phyloP scores from a whole-genome alignment of 1,140 invertebrate genomes.

The Laupala kohalensis region DNA sequence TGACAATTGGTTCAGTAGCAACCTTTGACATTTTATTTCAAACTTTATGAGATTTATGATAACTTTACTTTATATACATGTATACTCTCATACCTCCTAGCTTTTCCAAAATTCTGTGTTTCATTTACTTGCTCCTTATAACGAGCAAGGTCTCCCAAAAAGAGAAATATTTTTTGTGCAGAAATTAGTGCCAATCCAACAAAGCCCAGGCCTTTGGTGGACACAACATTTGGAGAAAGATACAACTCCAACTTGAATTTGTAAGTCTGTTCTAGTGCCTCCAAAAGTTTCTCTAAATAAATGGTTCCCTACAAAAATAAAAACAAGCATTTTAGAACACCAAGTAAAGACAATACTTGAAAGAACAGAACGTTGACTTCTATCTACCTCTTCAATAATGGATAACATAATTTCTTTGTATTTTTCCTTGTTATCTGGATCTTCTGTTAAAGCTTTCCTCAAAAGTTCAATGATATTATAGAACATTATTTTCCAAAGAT shows the following conservation, averaged over 20 bases:
- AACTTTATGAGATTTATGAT: too few species aligned
- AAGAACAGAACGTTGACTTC: slow-evolving; percentile 1
- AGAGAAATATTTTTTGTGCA: slow-evolving; percentile 76
- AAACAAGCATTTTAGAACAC: too few species aligned
- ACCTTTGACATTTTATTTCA: too few species aligned
- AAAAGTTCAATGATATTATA: slow-evolving; percentile 81
- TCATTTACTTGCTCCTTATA: slow-evolving; percentile 78
- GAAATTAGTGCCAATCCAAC: slow-evolving; percentile 66
- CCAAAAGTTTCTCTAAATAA: slow-evolving; percentile 65
- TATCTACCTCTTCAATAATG: slow-evolving; percentile 55
- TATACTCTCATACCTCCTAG: slow-evolving; percentile 46
- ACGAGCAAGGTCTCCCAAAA: slow-evolving; percentile 77
- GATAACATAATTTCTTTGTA: slow-evolving; percentile 52
- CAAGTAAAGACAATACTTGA: too few species aligned
- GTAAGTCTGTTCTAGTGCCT: slow-evolving; percentile 56
- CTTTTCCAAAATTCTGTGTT: slow-evolving; percentile 71
- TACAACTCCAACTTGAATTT: slow-evolving; percentile 57
- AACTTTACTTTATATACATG: neutral
- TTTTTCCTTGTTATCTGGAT: slow-evolving; percentile 37
- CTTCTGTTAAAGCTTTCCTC: slow-evolving; percentile 44
- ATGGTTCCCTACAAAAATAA: slow-evolving; percentile 39
- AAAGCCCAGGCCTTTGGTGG: slow-evolving; percentile 48
- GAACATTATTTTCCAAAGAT: slow-evolving; percentile 84
- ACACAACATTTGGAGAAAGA: slow-evolving; percentile 27
- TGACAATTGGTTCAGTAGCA: too few species aligned